phyloP scores from a whole-genome alignment of 2,888 invertebrate species.

The Herminia tarsipennalis region DNA sequence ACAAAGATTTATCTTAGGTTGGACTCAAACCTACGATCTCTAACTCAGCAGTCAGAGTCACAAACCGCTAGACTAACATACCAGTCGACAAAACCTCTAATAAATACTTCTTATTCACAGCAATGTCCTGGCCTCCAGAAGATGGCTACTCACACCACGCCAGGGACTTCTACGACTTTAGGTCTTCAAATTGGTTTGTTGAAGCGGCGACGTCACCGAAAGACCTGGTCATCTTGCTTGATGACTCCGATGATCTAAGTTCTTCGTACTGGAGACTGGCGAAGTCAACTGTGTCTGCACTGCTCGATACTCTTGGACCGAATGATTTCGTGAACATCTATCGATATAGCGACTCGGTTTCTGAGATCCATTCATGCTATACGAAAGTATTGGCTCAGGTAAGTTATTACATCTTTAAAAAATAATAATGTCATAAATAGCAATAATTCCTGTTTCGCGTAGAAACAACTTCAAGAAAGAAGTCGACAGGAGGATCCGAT shows the following conservation, averaged over 20 bases:
- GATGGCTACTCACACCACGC: slow-evolving; percentile 92
- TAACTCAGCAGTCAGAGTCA: too few relatives aligned
- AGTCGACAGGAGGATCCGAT: too few relatives aligned
- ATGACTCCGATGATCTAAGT: slow-evolving; percentile 95
- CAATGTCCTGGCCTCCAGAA: slow-evolving; percentile 94
- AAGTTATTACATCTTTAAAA: slow-evolving; percentile 38
- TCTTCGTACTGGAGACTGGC: slow-evolving; percentile 94
- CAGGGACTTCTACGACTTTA: slow-evolving; percentile 96
- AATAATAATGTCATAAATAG: too few relatives aligned
- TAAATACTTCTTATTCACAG: slow-evolving; percentile 74
- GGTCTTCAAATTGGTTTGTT: slow-evolving; percentile 98
- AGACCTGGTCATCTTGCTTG: slow-evolving; percentile 97
- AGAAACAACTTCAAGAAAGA: too few relatives aligned
- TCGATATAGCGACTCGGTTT: slow-evolving; percentile 93
- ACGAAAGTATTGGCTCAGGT: slow-evolving; percentile 96
- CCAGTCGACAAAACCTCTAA: too few relatives aligned
- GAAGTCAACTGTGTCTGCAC: slow-evolving; percentile 93
- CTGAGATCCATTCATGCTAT: slow-evolving; percentile 95
- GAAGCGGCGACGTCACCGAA: slow-evolving; percentile 99
- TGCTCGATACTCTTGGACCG: slow-evolving; percentile 97
- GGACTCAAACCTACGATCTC: too few relatives aligned
- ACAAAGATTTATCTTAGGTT: too few relatives aligned
- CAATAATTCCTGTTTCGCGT: not conserved
- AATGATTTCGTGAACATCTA: slow-evolving; percentile 99
- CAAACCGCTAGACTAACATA: too few relatives aligned